Evolutionary conservation across 2,113 vertebrate species (phyloP), one percentile per base, ranked within the genome.

Genomic region (Epinephelus cyanopodus): DNA sequence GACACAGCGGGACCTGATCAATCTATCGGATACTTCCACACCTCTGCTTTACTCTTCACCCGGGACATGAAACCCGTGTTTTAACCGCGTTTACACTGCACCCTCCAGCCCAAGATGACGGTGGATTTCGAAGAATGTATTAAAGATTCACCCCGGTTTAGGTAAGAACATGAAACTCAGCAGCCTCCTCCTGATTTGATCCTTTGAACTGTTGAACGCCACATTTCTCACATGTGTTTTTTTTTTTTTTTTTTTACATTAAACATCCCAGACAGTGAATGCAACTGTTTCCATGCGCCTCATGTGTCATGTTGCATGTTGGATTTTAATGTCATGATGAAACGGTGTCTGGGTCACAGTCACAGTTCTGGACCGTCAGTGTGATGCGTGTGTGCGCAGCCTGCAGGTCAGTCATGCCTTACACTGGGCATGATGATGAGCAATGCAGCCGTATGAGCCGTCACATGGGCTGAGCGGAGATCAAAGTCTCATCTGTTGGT

Each of bases 121-220:
- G 95, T 96, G 94, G 96, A 96, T 87, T 96, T 96, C 91, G 96
- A 96, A 82, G 96, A 96, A 66, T 96, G 96, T 69, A 81, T 96
- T 23, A 96, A 96, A 81, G 96, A 96, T 77, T 96, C 96, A 11
- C 96, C 96, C 86, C 90, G 95, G 10, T 96, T 96, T 76, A 92
- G 96, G 96, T 96, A 90, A 93, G 93, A 73, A 25, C 37, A 5
- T 9, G 21, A 48, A 64, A 74, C 52, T 75, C 48, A 4, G 52
- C 5, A 37, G 0, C 33, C 6, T 37, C 33, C 11, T 2, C 6
- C 27, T 1, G 1, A 21, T 21, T 4, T 23, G 45, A 37, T 72
- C 67, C 33, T 52, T 67, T 76, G 69, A 90, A 87, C 81, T 88
- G 76, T 81, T 89, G 89, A 64, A 42, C 74, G 73, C 42, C 11